These are phyloP conservation scores for Amblyteles armatorius DNA, from an alignment of 2,888 invertebrate genomes.

Conservation along the genomic window DNA sequence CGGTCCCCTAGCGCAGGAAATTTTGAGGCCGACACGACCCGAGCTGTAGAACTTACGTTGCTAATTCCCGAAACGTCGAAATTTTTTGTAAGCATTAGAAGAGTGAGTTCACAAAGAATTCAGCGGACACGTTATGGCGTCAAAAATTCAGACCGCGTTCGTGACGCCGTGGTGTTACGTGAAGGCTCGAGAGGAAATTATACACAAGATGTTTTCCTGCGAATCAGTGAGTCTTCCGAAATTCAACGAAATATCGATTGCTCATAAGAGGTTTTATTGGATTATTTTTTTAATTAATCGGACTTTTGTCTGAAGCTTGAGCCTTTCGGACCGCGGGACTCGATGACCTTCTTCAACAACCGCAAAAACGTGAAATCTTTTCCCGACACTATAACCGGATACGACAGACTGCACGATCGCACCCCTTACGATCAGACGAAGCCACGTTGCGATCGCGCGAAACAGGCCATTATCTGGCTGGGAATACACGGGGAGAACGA, in stretches of 20 bases:
- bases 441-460: constrained; percentile 76
- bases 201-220: constrained; percentile 65
- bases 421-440: constrained; percentile 75
- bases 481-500: constrained; percentile 77
- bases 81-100: constrained; percentile 41
- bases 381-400: constrained; percentile 69
- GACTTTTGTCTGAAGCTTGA: constrained; percentile 67
- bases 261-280: constrained; percentile 32
- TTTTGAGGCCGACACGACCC: not conserved
- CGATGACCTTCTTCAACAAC: constrained; percentile 76
- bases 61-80: constrained; percentile 31
- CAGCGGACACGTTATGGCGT: constrained; percentile 53
- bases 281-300: not conserved
- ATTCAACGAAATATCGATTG: constrained; percentile 27
- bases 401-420: constrained; percentile 75
- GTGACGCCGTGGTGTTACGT: constrained; percentile 74
- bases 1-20: not conserved
- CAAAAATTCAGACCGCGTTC: constrained; percentile 73
- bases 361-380: constrained; percentile 61
- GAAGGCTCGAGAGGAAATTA: constrained; percentile 70
- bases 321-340: constrained; percentile 73
- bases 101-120: constrained; percentile 25
- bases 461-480: constrained; percentile 72
- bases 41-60: not conserved
- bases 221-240: constrained; percentile 40